These are phyloP conservation scores for Thermophis baileyi DNA, from an alignment of 2,113 vertebrate genomes.

Conservation along the genomic window DNA sequence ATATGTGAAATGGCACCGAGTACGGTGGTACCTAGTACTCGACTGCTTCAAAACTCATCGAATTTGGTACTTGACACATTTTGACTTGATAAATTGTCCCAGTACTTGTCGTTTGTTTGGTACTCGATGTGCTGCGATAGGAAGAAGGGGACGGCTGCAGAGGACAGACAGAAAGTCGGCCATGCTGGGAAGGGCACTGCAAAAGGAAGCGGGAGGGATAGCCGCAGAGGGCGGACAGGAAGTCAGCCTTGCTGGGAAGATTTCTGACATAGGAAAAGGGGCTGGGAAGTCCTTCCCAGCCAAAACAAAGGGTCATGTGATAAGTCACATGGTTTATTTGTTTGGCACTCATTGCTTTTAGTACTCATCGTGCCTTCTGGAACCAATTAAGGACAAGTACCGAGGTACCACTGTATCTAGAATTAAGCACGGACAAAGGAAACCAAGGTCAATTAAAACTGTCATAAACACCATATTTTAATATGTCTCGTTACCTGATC, in stretches of 20 bases:
- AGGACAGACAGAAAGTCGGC: background rate
- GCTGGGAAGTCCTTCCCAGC: background rate
- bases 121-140: background rate
- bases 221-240: background rate
- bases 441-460: background rate
- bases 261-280: too few species aligned
- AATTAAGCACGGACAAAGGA: background rate
- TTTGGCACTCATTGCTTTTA: background rate
- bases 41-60: too few species aligned
- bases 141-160: background rate
- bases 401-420: background rate
- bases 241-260: background rate
- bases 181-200: background rate
- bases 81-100: too few species aligned
- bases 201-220: background rate
- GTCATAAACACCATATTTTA: background rate
- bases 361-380: background rate
- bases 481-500: slow-evolving; percentile 80
- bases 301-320: background rate
- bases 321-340: background rate
- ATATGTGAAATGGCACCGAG: background rate
- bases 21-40: too few species aligned
- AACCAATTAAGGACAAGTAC: background rate
- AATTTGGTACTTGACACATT: too few species aligned
- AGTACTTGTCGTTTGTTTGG: too few species aligned